Conservation (phyloP, 2,113 vertebrate species). For the Hemichromis elongatus region DNA sequence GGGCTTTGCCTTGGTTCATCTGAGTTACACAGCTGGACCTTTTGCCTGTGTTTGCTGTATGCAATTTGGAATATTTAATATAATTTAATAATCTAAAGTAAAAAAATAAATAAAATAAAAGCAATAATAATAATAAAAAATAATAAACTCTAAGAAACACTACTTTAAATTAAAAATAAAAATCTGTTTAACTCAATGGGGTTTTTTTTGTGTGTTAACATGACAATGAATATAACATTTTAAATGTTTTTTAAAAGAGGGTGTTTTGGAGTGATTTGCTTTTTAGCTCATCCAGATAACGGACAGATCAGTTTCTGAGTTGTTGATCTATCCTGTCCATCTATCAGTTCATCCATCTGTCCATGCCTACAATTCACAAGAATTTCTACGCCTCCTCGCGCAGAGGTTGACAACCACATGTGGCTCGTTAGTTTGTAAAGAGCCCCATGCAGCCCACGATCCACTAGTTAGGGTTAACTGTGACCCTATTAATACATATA, state of each 20-base stretch:
- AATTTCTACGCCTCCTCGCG: background rate
- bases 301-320: background rate
- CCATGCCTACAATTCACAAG: background rate
- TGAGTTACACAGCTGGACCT: background rate
- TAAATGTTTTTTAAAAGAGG: background rate
- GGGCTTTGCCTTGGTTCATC: background rate
- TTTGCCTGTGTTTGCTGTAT: background rate
- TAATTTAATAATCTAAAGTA: background rate
- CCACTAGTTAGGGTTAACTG: background rate
- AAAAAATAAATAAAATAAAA: background rate
- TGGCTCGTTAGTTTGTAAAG: background rate
- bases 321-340: background rate
- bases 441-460: background rate
- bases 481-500: background rate
- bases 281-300: background rate
- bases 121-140: background rate
- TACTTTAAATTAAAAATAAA: background rate
- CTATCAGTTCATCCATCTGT: background rate
- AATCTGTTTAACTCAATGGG: background rate
- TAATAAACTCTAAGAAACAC: background rate
- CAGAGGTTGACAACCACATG: background rate
- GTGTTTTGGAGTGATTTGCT: background rate
- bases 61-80: background rate
- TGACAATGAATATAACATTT: background rate
- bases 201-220: background rate